Conservation (phyloP, 1,140 invertebrate genomes). For the Solenopsis invicta region DNA sequence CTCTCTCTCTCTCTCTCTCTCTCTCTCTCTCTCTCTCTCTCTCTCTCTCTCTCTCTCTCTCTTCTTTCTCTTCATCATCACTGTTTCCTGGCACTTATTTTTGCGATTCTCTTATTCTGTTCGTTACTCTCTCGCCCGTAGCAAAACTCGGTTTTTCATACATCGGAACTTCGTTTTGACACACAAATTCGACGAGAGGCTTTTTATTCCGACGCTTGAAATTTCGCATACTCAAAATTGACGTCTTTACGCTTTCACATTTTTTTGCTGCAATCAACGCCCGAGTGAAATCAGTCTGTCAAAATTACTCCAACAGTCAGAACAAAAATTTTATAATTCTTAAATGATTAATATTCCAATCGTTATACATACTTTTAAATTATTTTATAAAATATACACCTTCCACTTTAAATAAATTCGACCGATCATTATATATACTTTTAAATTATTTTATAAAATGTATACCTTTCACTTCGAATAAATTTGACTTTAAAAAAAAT, state of each 20-base stretch:
- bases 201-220: neutral
- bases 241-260: neutral
- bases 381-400: neutral
- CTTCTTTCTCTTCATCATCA: neutral
- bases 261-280: conserved; percentile 40
- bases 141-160: conserved; percentile 61
- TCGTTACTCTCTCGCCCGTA: conserved; percentile 25
- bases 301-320: neutral
- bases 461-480: neutral
- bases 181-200: neutral
- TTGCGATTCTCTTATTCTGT: conserved; percentile 51
- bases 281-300: neutral
- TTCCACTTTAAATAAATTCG: neutral
- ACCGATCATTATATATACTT: neutral
- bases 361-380: neutral
- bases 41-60: neutral
- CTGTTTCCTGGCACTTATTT: conserved; percentile 26
- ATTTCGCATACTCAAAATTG: neutral
- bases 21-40: neutral
- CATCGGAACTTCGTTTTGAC: conserved; percentile 23
- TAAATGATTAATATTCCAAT: conserved; percentile 1
- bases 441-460: conserved; percentile 7
- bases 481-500: neutral
- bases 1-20: neutral
- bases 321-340: neutral